These are phyloP conservation scores for Drosophila merina DNA, from an alignment of 2,888 invertebrate genomes.

Conservation along the genomic window DNA sequence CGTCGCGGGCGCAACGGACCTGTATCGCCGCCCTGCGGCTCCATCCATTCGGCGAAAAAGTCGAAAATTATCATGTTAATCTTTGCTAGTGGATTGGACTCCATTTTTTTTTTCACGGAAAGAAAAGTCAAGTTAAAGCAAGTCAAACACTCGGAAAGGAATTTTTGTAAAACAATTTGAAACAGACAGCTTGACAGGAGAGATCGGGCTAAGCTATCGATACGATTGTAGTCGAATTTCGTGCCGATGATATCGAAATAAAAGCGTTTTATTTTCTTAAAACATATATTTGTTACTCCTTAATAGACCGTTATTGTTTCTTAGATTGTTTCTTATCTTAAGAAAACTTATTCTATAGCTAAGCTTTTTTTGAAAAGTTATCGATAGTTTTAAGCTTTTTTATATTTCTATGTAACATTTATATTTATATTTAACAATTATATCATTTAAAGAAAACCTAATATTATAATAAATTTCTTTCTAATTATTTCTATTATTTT, in stretches of 20 bases:
- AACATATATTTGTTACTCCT: not conserved
- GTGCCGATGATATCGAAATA: not conserved
- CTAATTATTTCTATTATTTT: too few species aligned
- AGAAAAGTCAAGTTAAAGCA: not conserved
- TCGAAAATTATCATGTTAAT: slow-evolving; percentile 32
- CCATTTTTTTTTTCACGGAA: slow-evolving; percentile 2
- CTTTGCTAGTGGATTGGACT: not conserved
- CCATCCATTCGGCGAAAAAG: slow-evolving; percentile 23
- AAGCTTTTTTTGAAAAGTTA: not conserved
- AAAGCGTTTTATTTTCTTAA: not conserved
- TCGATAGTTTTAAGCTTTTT: not conserved
- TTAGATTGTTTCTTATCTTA: not conserved
- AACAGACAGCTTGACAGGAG: not conserved
- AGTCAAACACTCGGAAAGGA: not conserved
- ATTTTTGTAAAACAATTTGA: not conserved
- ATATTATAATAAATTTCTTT: too few species aligned
- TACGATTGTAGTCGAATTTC: not conserved
- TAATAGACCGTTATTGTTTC: not conserved
- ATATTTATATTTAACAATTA: too few species aligned
- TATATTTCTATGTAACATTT: too few species aligned
- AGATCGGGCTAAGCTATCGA: not conserved
- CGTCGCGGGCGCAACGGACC: slow-evolving; percentile 1
- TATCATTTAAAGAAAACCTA: too few species aligned
- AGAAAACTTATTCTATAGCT: not conserved
- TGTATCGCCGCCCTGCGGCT: not conserved